These are phyloP conservation scores for Falco naumanni DNA, from an alignment of 2,797 vertebrate genomes.

Conservation along the genomic window DNA sequence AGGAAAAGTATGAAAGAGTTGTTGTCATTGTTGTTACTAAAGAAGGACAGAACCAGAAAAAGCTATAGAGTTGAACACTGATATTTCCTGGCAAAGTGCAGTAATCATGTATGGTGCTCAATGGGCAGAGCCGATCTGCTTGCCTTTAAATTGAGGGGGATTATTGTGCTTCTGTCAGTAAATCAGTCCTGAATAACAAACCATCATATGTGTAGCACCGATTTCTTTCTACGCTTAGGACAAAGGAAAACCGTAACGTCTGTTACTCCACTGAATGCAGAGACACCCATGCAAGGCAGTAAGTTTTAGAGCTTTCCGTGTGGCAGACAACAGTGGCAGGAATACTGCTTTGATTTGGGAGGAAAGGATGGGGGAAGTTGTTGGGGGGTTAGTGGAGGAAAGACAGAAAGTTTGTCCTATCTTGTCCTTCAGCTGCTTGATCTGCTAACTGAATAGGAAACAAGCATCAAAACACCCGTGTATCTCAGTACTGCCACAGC, in stretches of 20 bases:
- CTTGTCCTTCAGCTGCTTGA: not conserved
- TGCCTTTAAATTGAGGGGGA: not conserved
- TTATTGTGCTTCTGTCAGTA: not conserved
- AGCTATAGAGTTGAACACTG: not conserved
- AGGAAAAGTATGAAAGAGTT: not conserved
- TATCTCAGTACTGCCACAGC: not conserved
- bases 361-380: rapidly evolving
- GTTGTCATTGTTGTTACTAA: not conserved
- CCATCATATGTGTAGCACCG: not conserved
- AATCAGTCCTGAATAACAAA: not conserved
- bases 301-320: not conserved
- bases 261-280: not conserved
- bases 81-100: not conserved
- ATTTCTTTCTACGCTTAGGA: not conserved
- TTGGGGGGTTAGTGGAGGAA: not conserved
- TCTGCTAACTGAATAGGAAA: not conserved
- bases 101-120: not conserved
- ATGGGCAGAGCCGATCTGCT: not conserved
- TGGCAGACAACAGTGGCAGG: not conserved
- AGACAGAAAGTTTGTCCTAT: not conserved
- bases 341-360: not conserved
- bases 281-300: not conserved
- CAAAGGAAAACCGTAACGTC: not conserved
- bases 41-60: not conserved
- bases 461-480: not conserved